Percentiles rank a stretch among this genome's conserved stretches.
These are phyloP conservation scores for Pollenia labialis DNA, from an alignment of 2,888 invertebrate genomes.

Conservation along the genomic window DNA sequence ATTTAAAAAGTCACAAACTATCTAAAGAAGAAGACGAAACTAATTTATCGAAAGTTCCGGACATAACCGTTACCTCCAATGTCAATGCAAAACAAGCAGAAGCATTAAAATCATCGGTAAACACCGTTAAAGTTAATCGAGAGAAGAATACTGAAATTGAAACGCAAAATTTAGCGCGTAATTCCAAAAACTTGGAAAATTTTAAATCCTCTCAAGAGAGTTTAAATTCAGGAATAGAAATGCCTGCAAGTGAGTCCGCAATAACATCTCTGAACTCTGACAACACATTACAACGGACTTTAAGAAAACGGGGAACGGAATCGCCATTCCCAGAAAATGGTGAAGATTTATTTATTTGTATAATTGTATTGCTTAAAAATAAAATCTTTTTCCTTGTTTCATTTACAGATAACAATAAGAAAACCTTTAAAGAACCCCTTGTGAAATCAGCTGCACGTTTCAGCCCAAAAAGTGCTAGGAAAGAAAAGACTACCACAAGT, in stretches of 20 bases:
- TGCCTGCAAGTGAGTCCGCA: slow-evolving; percentile 41
- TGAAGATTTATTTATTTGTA: slow-evolving; percentile 61
- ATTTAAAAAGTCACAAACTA: not conserved
- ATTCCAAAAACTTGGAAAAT: not conserved
- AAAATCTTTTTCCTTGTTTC: slow-evolving; percentile 8
- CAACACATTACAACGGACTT: slow-evolving; percentile 50
- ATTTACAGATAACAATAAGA: slow-evolving; percentile 56
- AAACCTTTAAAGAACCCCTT: slow-evolving; percentile 45
- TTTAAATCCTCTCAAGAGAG: not conserved
- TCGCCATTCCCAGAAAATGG: slow-evolving; percentile 71
- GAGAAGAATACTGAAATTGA: not conserved
- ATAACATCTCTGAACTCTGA: slow-evolving; percentile 42
- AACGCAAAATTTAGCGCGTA: not conserved
- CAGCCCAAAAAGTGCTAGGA: slow-evolving; percentile 35
- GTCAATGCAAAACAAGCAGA: slow-evolving; percentile 5
- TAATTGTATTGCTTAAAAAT: slow-evolving; percentile 16
- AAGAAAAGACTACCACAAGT: slow-evolving; percentile 5
- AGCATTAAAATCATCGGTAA: not conserved
- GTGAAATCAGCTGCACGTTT: slow-evolving; percentile 5
- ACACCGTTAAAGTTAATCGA: not conserved
- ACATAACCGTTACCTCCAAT: not conserved
- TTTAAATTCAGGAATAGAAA: slow-evolving; percentile 24
- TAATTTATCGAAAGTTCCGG: not conserved
- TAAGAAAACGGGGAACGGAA: slow-evolving; percentile 72
- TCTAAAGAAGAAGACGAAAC: not conserved